Evolutionary conservation across 2,113 vertebrate genomes (phyloP).

Genomic region (Jacana jacana): DNA sequence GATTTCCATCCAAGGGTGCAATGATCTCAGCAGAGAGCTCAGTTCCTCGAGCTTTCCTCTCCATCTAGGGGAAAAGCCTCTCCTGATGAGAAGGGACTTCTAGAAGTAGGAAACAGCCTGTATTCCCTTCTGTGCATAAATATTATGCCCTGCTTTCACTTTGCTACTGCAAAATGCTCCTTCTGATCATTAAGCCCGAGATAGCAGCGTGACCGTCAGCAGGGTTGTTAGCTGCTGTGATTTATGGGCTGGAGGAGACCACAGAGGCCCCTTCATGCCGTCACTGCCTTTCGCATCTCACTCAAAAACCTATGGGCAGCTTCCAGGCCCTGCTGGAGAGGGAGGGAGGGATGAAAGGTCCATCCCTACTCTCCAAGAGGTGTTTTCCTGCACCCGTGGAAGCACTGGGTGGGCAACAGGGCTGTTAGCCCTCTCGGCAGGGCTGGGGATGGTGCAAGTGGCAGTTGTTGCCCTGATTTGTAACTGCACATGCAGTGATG

Average conservation of each 20-base stretch:
- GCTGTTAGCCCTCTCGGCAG: accelerated
- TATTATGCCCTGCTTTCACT: background rate
- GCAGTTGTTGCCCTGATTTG: background rate
- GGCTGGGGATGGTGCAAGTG: background rate
- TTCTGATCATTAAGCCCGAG: background rate
- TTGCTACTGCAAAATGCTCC: background rate
- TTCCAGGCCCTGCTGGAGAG: background rate
- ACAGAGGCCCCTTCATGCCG: background rate
- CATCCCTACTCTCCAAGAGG: background rate
- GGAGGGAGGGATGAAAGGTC: background rate
- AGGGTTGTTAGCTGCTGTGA: background rate
- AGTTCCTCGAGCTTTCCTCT: background rate
- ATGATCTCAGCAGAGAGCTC: background rate
- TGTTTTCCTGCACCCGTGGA: background rate
- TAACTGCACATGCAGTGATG: background rate
- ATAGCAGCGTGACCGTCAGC: accelerated
- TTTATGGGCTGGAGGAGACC: background rate
- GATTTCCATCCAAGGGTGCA: background rate
- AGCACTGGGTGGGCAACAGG: background rate
- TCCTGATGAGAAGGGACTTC: background rate
- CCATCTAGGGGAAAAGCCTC: background rate
- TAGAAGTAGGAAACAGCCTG: background rate
- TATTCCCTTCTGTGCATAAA: background rate
- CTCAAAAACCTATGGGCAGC: background rate
- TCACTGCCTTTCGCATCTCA: background rate